A percentile compares a stretch with the other conserved stretches of the same genome.
These are phyloP conservation scores for Aphelenchoides fujianensis DNA, from an alignment of 1,140 invertebrate genomes.

Conservation along the genomic window DNA sequence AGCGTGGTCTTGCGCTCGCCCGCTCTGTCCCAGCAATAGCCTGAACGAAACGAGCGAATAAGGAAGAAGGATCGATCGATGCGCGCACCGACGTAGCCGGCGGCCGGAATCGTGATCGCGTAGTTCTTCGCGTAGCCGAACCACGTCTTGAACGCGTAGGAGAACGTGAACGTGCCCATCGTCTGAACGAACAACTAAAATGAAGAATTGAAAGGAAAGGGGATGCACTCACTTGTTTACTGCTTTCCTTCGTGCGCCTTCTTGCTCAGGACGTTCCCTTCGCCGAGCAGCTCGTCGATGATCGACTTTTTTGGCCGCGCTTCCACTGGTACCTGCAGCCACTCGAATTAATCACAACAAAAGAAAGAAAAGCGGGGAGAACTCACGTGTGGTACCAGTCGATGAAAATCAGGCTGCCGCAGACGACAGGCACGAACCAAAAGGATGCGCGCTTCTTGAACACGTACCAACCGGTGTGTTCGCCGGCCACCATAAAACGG, in stretches of 20 bases:
- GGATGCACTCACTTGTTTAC: not conserved
- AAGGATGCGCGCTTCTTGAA: constrained; percentile 8
- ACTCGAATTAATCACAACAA: too few species aligned
- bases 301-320: constrained; percentile 8
- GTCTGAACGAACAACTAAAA: constrained; percentile 5
- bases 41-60: constrained; percentile 5
- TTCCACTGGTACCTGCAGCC: constrained; percentile 32
- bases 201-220: too few species aligned
- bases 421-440: constrained; percentile 20
- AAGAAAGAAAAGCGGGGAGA: too few species aligned
- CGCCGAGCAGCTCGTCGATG: constrained; percentile 17
- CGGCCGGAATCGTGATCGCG: not conserved
- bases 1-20: constrained; percentile 23
- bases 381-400: constrained; percentile 31
- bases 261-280: constrained; percentile 9
- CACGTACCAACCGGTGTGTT: not conserved
- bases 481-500: not conserved
- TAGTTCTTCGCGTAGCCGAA: constrained; percentile 10
- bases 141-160: constrained; percentile 11
- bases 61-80: not conserved
- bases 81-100: constrained; percentile 18
- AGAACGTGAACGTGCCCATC: constrained; percentile 31
- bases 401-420: constrained; percentile 19
- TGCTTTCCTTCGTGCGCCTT: constrained; percentile 10
- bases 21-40: constrained; percentile 25